Conservation (phyloP, 2,113 vertebrate species). For the Rissa tridactyla region DNA sequence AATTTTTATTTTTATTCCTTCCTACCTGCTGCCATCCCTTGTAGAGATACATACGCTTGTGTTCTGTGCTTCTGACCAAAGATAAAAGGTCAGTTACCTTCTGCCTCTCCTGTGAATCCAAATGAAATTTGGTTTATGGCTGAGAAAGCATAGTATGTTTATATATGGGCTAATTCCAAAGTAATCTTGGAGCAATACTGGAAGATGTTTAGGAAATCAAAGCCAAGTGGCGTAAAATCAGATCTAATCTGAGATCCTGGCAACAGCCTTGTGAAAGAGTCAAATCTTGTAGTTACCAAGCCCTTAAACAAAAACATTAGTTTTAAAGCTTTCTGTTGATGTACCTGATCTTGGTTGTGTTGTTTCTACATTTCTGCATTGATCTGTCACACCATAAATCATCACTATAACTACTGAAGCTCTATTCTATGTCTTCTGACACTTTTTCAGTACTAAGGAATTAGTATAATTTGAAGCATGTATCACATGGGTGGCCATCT, state of each 20-base stretch:
- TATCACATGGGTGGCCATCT: neutral
- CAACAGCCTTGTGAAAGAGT: neutral
- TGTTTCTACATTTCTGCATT: neutral
- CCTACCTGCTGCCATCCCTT: neutral
- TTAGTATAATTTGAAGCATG: neutral
- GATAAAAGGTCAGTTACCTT: neutral
- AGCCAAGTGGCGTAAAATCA: neutral
- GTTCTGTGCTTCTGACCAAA: neutral
- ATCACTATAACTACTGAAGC: neutral
- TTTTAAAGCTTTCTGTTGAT: neutral
- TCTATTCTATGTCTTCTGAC: neutral
- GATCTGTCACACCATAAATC: neutral
- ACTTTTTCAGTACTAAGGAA: neutral
- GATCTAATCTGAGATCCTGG: slow-evolving; percentile 10
- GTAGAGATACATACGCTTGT: neutral
- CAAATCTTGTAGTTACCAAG: neutral
- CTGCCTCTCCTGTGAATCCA: neutral
- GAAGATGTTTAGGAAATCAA: slow-evolving; percentile 5
- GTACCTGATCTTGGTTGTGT: neutral
- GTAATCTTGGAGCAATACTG: neutral
- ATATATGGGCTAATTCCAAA: neutral
- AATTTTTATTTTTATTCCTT: neutral
- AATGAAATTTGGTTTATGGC: neutral
- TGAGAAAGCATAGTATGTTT: neutral
- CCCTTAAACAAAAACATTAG: neutral